Base-by-base conservation (phyloP, 2,797 vertebrate genomes). In the Pangasius mekongensis region DNA sequence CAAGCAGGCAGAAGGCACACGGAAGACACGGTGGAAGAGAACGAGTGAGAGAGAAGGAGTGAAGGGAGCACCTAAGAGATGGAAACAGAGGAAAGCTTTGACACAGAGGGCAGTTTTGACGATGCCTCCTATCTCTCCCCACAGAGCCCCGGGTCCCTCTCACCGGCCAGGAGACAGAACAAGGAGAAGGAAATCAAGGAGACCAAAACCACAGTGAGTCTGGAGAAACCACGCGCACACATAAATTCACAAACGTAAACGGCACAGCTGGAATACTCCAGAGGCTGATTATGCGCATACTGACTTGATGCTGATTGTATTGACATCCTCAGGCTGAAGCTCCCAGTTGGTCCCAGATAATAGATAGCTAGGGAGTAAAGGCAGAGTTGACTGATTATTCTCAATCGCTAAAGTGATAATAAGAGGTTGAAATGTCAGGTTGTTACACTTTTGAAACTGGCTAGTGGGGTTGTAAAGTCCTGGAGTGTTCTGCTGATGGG, bases 131-230 rank as follows among this genome's bases (percentile, higher is more conserved):
- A 94, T 95, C 94, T 97, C 87, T 94, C 97, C 95, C 96, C 95
- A 81, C 98, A 99, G 97, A 97, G 95, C 91, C 98, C 97, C 36
- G 97, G 97, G 58, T 96, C 97, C 43, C 95, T 97, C 1, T 98
- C 97, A 3, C 97, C 98, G 27, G 95, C 97, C 92, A 97, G 95
- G 95, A 97, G 95, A 93, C 97, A 97, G 93, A 96, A 93, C 94
- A 97, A 95, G 93, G 97, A 97, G 94, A 97, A 94, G 93, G 97
- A 97, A 94, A 96, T 95, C 93, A 97, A 97, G 94, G 97, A 98
- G 90, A 98, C 95, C 92, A 97, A 96, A 95, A 96, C 95, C 89
- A 98, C 97, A 0, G 97, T 98, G 95, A 97, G 97, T 96, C 36
- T 43, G 18, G 56, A 83, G 18, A 95, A 86, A 86, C 60, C 52